A percentile compares a stretch with the other conserved stretches of the same genome.
phyloP scores from a whole-genome alignment of 2,888 invertebrate species.

The Drosophila kambysellisi region DNA sequence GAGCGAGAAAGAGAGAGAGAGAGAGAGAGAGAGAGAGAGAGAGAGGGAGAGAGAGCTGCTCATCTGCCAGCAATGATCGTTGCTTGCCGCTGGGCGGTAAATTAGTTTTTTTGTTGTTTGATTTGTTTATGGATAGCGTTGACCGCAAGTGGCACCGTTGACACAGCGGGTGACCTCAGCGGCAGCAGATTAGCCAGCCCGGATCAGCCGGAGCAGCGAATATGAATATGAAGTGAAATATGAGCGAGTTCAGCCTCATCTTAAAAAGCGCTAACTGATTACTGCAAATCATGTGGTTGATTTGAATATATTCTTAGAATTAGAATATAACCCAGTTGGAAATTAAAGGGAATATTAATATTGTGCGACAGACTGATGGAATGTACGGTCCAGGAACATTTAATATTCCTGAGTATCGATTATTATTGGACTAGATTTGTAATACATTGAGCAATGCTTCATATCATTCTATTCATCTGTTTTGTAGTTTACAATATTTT shows the following conservation, averaged over 20 bases:
- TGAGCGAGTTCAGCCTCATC: slow-evolving; percentile 18
- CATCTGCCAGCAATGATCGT: slow-evolving; percentile 9
- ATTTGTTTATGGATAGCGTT: slow-evolving; percentile 34
- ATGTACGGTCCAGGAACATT: not conserved
- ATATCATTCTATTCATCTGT: not conserved
- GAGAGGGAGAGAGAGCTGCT: slow-evolving; percentile 12
- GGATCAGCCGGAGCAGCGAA: not conserved
- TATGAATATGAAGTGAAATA: slow-evolving; percentile 1
- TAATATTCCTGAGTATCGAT: not conserved
- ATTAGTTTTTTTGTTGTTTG: slow-evolving; percentile 39
- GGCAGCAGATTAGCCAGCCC: not conserved
- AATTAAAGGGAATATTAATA: not conserved
- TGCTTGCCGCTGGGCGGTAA: slow-evolving; percentile 36
- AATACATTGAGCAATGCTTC: not conserved
- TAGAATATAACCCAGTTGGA: not conserved
- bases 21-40: not conserved
- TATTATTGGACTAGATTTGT: not conserved
- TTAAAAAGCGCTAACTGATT: not conserved
- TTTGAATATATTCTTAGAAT: not conserved
- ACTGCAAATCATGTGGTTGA: not conserved
- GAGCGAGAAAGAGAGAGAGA: not conserved
- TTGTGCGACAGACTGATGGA: not conserved
- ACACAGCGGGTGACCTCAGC: slow-evolving; percentile 36
- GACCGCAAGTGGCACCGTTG: slow-evolving; percentile 39
- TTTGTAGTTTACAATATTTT: not conserved